Evolutionary conservation across 2,888 invertebrate genomes (phyloP), one percentile per base, ranked within the genome.

Genomic region (Coelopa pilipes): DNA sequence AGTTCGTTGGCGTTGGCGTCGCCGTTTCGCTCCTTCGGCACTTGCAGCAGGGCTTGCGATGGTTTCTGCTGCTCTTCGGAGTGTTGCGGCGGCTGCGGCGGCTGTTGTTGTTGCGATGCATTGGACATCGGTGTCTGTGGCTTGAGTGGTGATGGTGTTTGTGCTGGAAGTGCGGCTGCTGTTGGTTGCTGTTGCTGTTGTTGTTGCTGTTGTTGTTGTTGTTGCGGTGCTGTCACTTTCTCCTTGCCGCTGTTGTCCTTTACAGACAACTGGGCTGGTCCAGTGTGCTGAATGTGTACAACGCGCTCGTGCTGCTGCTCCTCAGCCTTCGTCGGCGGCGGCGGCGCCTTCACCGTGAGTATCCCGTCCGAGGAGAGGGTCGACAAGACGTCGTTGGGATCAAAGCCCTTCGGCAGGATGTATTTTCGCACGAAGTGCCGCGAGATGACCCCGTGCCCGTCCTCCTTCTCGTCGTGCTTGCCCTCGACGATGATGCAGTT

Each of bases 341-440:
- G 88, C 0, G 94, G 94, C 0, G 93, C 93, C 11, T 90, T 91
- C 70, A 95, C 91, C 0, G 93, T 93, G 53, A 95, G 89, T 62
- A 95, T 92, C 1, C 95, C 96, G 82, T 96, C 95, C 0, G 94
- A 93, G 10, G 95, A 94, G 47, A 96, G 88, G 5, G 92, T 92
- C 74, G 95, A 95, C 72, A 91, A 89, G 3, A 96, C 90, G 79
- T 92, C 91, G 7, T 92, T 90, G 3, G 92, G 90, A 74, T 95
- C 93, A 79, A 92, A 92, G 59, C 90, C 91, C 59, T 90, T 87
- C 5, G 93, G 93, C n/a, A 94, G 86, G 79, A 91, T 87, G 84
- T 93, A 93, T 74, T 90, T 90, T 73, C 96, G 90, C 3, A 90
- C 90, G 85, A 96, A 96, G 86, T 95, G 94, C 57, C 96, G 90